Conservation (phyloP, 1,140 invertebrate species). For the Battus philenor region DNA sequence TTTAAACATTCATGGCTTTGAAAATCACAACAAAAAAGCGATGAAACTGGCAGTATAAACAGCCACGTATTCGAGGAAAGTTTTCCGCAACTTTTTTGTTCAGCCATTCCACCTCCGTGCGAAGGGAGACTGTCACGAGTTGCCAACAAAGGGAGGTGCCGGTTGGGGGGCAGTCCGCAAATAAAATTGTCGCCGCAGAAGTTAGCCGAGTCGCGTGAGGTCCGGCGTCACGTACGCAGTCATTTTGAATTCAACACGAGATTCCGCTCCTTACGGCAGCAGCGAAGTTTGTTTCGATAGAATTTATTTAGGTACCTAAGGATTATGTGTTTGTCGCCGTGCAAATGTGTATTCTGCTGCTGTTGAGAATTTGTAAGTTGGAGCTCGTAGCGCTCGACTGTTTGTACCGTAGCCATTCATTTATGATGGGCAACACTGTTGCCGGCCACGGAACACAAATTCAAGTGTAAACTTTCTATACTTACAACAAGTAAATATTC, state of each 20-base stretch:
- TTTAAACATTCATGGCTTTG: no score
- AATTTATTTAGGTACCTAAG: constrained; percentile 36
- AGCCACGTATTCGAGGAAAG: constrained; percentile 23
- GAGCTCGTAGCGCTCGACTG: constrained; percentile 4
- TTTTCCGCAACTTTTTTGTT: constrained; percentile 32
- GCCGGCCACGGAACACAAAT: no score
- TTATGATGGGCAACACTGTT: constrained; percentile 11
- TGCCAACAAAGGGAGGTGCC: constrained; percentile 48
- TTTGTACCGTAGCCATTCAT: constrained; percentile 1
- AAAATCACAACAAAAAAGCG: constrained; percentile 20
- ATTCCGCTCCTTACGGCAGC: constrained; percentile 28
- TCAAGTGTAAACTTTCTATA: no score
- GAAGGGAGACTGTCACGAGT: constrained; percentile 24
- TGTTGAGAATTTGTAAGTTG: constrained; percentile 4
- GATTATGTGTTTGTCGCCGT: constrained; percentile 12
- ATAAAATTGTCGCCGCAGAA: constrained; percentile 58
- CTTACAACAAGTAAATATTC: no score
- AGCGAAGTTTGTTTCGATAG: constrained; percentile 50
- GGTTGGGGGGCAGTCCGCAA: constrained; percentile 44
- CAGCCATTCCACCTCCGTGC: constrained; percentile 30
- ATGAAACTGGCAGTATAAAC: constrained; percentile 31
- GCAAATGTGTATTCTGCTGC: constrained; percentile 11
- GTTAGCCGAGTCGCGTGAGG: constrained; percentile 25
- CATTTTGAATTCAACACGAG: constrained; percentile 51
- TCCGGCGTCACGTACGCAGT: constrained; percentile 37